Percentiles rank a stretch among this genome's conserved stretches.
phyloP scores from a whole-genome alignment of 2,888 invertebrate species.

The Philereme transversata region DNA sequence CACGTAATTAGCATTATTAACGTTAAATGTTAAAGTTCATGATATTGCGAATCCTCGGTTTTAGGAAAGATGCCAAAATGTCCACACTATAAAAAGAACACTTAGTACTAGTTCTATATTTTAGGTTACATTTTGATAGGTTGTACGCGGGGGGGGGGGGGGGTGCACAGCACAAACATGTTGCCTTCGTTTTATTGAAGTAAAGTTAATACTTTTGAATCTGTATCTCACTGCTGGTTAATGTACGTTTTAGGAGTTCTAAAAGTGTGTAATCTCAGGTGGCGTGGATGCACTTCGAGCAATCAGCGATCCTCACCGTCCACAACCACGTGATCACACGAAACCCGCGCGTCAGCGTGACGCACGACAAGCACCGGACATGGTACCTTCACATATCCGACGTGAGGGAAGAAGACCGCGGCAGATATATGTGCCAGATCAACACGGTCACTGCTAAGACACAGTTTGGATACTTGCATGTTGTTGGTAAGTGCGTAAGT shows the following conservation, averaged over 20 bases:
- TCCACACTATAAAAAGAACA: not conserved
- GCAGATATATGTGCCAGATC: slow-evolving; percentile 97
- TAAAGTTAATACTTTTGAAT: no score
- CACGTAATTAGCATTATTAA: not conserved
- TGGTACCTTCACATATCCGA: slow-evolving; percentile 97
- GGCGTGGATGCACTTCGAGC: slow-evolving; percentile 98
- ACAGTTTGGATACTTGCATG: slow-evolving; percentile 95
- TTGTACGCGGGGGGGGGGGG: no score
- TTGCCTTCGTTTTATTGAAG: no score
- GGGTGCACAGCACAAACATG: no score
- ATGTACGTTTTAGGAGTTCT: no score
- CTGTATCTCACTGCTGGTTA: no score
- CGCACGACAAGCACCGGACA: slow-evolving; percentile 95
- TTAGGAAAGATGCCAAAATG: not conserved
- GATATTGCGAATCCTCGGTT: not conserved
- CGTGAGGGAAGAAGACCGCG: slow-evolving; percentile 95
- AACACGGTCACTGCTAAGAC: slow-evolving; percentile 97
- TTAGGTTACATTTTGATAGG: no score
- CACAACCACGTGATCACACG: slow-evolving; percentile 97
- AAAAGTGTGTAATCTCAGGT: slow-evolving; percentile 85
- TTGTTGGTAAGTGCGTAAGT: slow-evolving; percentile 89
- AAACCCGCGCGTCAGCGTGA: slow-evolving; percentile 95
- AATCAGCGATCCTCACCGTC: slow-evolving; percentile 95
- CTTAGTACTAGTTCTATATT: no score
- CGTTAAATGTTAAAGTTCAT: not conserved